Conservation (phyloP, 2,113 vertebrate genomes). For the Dicerorhinus sumatrensis region DNA sequence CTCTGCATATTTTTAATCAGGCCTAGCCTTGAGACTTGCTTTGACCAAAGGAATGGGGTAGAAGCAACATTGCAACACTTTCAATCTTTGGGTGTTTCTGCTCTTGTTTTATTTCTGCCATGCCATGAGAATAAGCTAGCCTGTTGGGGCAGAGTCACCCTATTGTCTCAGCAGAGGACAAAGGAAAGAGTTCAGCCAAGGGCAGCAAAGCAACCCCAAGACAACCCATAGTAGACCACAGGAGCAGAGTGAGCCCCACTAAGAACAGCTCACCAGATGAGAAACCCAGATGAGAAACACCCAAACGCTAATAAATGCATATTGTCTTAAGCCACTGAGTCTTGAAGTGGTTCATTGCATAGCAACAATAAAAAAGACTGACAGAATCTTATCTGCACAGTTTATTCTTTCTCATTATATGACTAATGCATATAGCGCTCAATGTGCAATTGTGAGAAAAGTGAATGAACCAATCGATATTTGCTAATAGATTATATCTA, state of each 20-base stretch:
- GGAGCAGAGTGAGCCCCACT: background rate
- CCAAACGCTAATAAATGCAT: background rate
- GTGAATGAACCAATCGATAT: background rate
- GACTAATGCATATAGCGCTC: background rate
- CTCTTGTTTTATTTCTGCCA: background rate
- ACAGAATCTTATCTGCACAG: background rate
- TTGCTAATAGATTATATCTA: background rate
- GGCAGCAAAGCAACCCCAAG: background rate
- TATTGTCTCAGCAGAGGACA: background rate
- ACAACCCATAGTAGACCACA: background rate
- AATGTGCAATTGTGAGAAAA: background rate
- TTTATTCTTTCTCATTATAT: background rate
- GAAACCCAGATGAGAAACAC: background rate
- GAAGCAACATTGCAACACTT: background rate
- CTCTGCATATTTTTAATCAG: background rate
- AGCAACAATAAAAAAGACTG: background rate
- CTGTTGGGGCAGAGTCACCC: fast-evolving
- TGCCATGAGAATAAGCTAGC: background rate
- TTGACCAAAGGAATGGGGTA: background rate
- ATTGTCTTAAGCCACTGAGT: background rate
- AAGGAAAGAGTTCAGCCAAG: background rate
- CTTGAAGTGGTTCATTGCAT: background rate
- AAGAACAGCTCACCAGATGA: background rate
- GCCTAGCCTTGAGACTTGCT: background rate
- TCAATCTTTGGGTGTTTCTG: background rate